A percentile compares a stretch with the other conserved stretches of the same genome.
Evolutionary conservation across 2,797 vertebrate genomes (phyloP).

Genomic region (Argyrosomus regius): DNA sequence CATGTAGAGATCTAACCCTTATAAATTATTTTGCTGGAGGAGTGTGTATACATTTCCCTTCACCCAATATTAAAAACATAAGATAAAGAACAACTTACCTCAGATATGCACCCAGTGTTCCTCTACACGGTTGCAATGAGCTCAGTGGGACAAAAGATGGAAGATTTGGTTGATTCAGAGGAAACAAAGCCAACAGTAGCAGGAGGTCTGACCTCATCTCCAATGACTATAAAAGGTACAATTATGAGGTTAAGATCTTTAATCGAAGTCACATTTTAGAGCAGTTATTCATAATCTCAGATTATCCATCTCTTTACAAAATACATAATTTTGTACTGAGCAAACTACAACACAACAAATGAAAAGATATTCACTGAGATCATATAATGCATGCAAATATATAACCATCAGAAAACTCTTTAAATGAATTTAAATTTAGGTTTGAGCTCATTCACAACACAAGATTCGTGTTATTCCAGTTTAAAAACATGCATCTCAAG

Average conservation of each 20-base stretch:
- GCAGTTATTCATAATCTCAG: conserved; percentile 85
- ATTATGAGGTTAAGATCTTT: conserved; percentile 47
- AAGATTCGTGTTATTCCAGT: neutral
- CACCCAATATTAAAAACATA: neutral
- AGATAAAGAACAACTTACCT: neutral
- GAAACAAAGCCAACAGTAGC: neutral
- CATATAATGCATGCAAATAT: conserved; percentile 29
- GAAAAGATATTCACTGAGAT: conserved; percentile 4
- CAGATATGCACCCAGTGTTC: neutral
- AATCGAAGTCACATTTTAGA: conserved; percentile 82
- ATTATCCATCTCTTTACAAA: conserved; percentile 89
- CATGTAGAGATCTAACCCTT: conserved; percentile 3
- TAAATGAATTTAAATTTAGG: neutral
- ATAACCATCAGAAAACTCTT: conserved; percentile 18
- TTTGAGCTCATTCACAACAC: conserved; percentile 8
- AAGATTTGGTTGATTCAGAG: neutral
- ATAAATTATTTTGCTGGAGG: neutral
- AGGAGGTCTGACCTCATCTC: conserved; percentile 4
- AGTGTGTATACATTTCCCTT: neutral
- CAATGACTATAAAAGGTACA: conserved; percentile 34
- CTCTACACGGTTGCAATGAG: neutral
- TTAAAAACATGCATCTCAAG: neutral
- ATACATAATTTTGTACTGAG: conserved; percentile 89
- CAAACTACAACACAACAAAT: conserved; percentile 27
- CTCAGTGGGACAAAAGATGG: neutral